Evolutionary conservation across 2,113 vertebrate genomes (phyloP).

Genomic region (Taxidea taxus): DNA sequence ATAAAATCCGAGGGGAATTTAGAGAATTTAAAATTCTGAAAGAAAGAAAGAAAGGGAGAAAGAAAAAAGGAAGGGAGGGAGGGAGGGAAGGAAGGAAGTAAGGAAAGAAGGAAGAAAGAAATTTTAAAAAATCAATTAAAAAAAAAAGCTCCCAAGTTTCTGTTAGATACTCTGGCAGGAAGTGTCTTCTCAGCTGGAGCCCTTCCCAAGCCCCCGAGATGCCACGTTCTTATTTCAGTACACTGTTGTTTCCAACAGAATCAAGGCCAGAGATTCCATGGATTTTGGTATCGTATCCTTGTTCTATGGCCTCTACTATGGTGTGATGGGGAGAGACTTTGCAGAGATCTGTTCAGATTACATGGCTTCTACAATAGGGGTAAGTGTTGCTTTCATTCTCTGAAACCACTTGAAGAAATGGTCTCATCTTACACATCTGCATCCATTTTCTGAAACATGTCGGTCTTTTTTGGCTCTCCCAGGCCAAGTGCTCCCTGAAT

Average conservation of each 20-base stretch:
- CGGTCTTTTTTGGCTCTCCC: background rate
- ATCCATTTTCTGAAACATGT: background rate
- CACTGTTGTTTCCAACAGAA: constrained; percentile 62
- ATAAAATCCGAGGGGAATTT: background rate
- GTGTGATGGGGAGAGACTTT: constrained; percentile 82
- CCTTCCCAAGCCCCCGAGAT: background rate
- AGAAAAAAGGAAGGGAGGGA: background rate
- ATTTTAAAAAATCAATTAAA: background rate
- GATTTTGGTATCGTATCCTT: constrained; percentile 82
- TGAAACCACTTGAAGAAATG: background rate
- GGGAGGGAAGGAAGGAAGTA: no score
- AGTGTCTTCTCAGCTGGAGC: no score
- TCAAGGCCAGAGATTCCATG: constrained; percentile 82
- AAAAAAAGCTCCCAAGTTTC: background rate
- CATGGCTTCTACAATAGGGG: constrained; percentile 82
- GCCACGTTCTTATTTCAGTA: background rate
- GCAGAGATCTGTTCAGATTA: constrained; percentile 85
- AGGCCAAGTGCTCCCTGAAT: background rate
- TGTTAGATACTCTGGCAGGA: background rate
- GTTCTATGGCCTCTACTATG: constrained; percentile 84
- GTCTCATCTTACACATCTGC: background rate
- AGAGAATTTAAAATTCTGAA: background rate
- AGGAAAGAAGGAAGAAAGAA: no score
- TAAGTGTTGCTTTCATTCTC: constrained; percentile 32
- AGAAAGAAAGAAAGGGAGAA: background rate